Percentiles rank a stretch among this genome's conserved stretches.
Conservation (phyloP, 2,113 vertebrate genomes). For the Sorex fumeus region DNA sequence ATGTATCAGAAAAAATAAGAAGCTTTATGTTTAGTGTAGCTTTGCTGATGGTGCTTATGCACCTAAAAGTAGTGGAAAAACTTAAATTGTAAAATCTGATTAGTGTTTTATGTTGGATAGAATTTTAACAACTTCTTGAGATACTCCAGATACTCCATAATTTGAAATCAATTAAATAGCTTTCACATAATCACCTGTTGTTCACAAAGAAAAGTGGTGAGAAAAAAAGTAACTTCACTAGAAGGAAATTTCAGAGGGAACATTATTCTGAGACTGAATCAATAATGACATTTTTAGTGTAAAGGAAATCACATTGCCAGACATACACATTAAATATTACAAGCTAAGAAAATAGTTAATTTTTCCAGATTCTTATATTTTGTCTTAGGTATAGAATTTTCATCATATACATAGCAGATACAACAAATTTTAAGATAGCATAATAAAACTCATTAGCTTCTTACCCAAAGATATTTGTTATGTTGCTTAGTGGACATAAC, state of each 20-base stretch:
- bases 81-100: neutral
- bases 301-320: slow-evolving; percentile 46
- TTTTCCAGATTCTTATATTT: too few species aligned
- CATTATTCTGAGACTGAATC: neutral
- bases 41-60: slow-evolving; percentile 9
- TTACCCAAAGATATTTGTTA: slow-evolving; percentile 36
- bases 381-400: too few species aligned
- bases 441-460: neutral
- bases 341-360: slow-evolving; percentile 13
- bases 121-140: slow-evolving; percentile 9
- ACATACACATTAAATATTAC: slow-evolving; percentile 29
- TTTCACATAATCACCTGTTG: neutral
- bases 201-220: slow-evolving; percentile 52
- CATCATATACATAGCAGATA: too few species aligned
- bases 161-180: slow-evolving; percentile 6
- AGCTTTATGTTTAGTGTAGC: slow-evolving; percentile 7
- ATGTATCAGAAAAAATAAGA: slow-evolving; percentile 51
- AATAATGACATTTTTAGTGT: slow-evolving; percentile 47
- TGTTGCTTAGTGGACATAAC: slow-evolving; percentile 57
- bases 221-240: slow-evolving; percentile 27
- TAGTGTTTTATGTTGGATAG: neutral
- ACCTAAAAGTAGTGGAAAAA: neutral
- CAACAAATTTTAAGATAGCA: too few species aligned
- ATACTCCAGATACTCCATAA: slow-evolving; percentile 37
- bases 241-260: slow-evolving; percentile 44